These are phyloP conservation scores for Hirtodrosophila cameraria DNA, from an alignment of 2,888 invertebrate species.

Conservation along the genomic window DNA sequence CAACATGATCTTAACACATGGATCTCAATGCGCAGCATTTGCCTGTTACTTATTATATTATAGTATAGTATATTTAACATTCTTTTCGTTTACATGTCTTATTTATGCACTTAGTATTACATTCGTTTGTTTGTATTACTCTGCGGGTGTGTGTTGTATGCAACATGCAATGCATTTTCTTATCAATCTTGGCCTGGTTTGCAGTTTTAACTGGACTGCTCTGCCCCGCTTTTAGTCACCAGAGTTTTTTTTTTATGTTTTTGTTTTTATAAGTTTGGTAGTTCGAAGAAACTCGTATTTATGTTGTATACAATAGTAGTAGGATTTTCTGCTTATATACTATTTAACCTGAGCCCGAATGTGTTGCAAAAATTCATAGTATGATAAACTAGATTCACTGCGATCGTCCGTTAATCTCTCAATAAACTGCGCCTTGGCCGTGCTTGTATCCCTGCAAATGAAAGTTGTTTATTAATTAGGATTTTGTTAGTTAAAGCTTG, in stretches of 20 bases:
- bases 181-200: slow-evolving; percentile 3
- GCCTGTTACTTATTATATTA: slow-evolving; percentile 10
- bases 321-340: slow-evolving; percentile 78
- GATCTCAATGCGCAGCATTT: slow-evolving; percentile 13
- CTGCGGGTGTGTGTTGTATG: background rate
- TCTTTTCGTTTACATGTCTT: slow-evolving; percentile 15
- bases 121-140: slow-evolving; percentile 6
- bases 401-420: slow-evolving; percentile 97
- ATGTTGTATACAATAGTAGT: slow-evolving; percentile 65
- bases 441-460: slow-evolving; percentile 93
- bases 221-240: slow-evolving; percentile 50
- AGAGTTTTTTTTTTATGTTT: slow-evolving; percentile 29
- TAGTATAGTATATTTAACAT: slow-evolving; percentile 28
- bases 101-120: slow-evolving; percentile 21
- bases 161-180: slow-evolving; percentile 1
- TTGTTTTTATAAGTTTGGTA: slow-evolving; percentile 23
- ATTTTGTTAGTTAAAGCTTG: background rate
- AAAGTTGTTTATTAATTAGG: background rate
- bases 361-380: slow-evolving; percentile 99
- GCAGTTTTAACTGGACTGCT: too few species aligned
- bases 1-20: background rate
- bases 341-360: slow-evolving; percentile 95
- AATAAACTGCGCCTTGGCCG: slow-evolving; percentile 91
- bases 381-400: slow-evolving; percentile 96
- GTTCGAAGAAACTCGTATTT: slow-evolving; percentile 66